phyloP scores from a whole-genome alignment of 2,113 vertebrate species.

The Tricholaema leucomelas region DNA sequence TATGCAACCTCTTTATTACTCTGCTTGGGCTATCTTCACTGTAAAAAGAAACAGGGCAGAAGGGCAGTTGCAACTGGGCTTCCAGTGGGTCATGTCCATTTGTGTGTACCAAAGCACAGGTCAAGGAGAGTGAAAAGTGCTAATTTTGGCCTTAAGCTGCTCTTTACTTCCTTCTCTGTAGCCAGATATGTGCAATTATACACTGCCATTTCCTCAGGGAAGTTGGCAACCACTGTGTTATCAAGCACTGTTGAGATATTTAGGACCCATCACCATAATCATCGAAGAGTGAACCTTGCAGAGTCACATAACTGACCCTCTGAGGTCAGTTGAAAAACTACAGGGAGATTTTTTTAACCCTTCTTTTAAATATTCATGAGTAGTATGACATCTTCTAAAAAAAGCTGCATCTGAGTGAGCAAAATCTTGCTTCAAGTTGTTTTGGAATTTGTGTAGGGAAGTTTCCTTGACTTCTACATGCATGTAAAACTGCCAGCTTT shows the following conservation, averaged over 20 bases:
- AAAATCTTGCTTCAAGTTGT: accelerated
- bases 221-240: neutral
- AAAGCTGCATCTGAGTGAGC: neutral
- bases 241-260: neutral
- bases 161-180: neutral
- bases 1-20: neutral
- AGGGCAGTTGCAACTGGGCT: neutral
- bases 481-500: neutral
- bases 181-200: neutral
- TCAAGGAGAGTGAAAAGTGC: neutral
- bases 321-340: neutral
- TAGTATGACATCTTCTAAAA: neutral
- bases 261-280: neutral
- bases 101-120: neutral
- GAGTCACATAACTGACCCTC: neutral
- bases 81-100: neutral
- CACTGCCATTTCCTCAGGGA: neutral
- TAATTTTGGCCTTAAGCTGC: neutral
- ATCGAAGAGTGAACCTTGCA: neutral
- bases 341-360: neutral
- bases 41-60: neutral
- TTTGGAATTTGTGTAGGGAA: neutral
- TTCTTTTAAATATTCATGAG: neutral
- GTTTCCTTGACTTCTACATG: neutral
- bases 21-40: neutral